Evolutionary conservation across 2,888 invertebrate species (phyloP).

Genomic region (Drosophila heteroneura): DNA sequence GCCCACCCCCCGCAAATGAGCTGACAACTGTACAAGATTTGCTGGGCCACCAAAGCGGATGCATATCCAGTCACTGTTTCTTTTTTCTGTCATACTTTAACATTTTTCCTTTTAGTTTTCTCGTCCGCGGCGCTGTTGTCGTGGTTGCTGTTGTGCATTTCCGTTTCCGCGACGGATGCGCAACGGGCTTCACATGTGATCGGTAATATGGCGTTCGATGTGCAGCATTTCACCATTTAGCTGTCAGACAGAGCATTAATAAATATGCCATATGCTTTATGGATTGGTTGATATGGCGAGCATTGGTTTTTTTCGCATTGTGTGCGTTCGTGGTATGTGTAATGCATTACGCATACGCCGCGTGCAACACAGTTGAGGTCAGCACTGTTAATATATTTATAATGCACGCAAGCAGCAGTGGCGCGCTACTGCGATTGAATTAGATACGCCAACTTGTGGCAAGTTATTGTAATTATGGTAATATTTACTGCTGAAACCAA

Average conservation of each 20-base stretch:
- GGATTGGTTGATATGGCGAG: constrained; percentile 2
- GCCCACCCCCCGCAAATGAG: not conserved
- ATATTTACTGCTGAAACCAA: constrained; percentile 18
- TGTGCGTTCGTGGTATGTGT: not conserved
- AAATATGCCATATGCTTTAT: constrained; percentile 21
- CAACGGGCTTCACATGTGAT: constrained; percentile 60
- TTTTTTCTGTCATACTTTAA: not conserved
- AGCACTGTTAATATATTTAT: constrained; percentile 40
- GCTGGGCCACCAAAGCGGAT: constrained; percentile 35
- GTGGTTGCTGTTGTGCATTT: constrained; percentile 63
- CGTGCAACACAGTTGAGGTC: constrained; percentile 33
- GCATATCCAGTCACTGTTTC: constrained; percentile 43
- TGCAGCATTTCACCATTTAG: constrained; percentile 70
- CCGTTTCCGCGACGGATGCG: constrained; percentile 63
- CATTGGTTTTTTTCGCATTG: constrained; percentile 23
- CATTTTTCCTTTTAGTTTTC: constrained; percentile 7
- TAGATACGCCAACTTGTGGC: constrained; percentile 44
- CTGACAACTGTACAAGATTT: constrained; percentile 51
- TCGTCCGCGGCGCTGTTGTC: constrained; percentile 24
- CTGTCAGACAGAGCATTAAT: constrained; percentile 58
- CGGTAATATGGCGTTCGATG: constrained; percentile 61
- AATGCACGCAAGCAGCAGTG: constrained; percentile 55
- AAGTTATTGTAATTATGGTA: constrained; percentile 17
- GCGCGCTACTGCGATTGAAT: constrained; percentile 23
- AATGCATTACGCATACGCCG: constrained; percentile 52